These are phyloP conservation scores for Macrotus californicus DNA, from an alignment of 2,113 vertebrate genomes.

Conservation along the genomic window DNA sequence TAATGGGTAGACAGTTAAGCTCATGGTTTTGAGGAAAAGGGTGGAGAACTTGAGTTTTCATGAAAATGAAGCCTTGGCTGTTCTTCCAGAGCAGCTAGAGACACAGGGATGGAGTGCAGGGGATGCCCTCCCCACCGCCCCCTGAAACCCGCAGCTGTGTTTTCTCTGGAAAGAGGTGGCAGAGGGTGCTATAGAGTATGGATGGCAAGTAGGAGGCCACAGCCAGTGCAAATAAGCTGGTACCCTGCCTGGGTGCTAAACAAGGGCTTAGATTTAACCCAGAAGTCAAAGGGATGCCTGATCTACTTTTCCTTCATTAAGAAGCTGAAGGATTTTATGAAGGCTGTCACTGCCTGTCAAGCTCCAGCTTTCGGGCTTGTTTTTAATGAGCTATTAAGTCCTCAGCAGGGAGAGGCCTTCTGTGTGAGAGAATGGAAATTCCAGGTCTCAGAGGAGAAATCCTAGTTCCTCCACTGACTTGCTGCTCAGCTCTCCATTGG, in stretches of 20 bases:
- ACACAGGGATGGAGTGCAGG: background rate
- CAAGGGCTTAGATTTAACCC: background rate
- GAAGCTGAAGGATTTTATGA: background rate
- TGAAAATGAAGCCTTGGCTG: background rate
- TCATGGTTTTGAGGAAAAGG: background rate
- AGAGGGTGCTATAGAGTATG: slow-evolving; percentile 66
- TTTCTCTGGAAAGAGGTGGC: slow-evolving; percentile 52
- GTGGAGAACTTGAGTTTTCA: background rate
- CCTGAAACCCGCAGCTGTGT: background rate
- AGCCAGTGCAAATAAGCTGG: background rate
- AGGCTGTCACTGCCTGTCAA: background rate
- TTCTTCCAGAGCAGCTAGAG: background rate
- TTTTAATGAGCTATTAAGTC: slow-evolving; percentile 33
- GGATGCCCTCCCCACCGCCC: too few species aligned
- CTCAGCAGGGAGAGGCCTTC: background rate
- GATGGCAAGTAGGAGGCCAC: background rate
- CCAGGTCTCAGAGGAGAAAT: background rate
- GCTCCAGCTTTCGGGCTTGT: background rate
- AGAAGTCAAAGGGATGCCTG: background rate
- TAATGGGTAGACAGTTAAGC: background rate
- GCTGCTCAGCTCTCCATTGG: background rate
- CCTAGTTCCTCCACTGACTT: background rate
- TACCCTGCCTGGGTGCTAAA: background rate
- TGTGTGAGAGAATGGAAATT: slow-evolving; percentile 47
- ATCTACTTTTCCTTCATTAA: background rate